These are phyloP conservation scores for Leucosticte australis DNA, from an alignment of 2,113 vertebrate genomes.

Conservation along the genomic window DNA sequence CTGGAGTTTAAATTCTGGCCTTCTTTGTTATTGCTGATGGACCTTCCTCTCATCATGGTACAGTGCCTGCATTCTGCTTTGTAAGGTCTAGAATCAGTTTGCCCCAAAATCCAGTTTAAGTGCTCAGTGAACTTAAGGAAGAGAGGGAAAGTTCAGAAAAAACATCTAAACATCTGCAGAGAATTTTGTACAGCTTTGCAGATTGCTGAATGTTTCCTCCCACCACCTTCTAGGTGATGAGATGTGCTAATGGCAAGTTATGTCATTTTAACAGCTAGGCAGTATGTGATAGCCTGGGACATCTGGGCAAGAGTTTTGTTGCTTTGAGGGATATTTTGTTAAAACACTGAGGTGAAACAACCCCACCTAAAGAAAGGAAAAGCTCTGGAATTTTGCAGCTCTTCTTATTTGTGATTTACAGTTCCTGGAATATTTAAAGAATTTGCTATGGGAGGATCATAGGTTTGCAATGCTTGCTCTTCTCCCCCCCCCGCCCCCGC, in stretches of 20 bases:
- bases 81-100: neutral
- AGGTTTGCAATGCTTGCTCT: neutral
- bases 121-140: neutral
- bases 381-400: neutral
- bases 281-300: neutral
- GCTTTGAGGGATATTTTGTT: neutral
- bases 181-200: neutral
- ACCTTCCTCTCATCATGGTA: neutral
- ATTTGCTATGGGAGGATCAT: neutral
- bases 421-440: neutral
- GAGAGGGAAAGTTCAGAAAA: neutral
- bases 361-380: neutral
- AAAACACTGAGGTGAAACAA: neutral
- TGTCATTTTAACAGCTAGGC: neutral
- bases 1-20: neutral
- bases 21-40: neutral
- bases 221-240: neutral
- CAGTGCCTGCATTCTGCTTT: neutral
- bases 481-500: accelerated
- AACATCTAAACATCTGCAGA: neutral
- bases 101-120: neutral
- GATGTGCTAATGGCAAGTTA: neutral
- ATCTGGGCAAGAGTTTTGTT: neutral
- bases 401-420: neutral
- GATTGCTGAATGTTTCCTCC: neutral